Base-by-base conservation (phyloP, 2,113 vertebrate species). In the Geococcyx californianus region DNA sequence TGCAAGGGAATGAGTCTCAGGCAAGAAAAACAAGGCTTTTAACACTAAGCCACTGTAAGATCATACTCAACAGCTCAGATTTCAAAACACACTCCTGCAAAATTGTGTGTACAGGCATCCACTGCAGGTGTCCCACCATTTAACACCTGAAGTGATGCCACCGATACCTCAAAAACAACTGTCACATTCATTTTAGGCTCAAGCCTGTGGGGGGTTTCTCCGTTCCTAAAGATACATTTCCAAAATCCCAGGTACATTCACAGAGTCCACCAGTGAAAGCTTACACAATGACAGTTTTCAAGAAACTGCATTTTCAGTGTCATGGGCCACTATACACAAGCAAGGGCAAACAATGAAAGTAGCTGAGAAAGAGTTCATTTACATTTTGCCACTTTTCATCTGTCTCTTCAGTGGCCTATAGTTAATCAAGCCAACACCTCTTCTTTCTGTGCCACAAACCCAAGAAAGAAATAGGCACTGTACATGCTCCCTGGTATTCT, bases 401-500 rank as follows among this genome's bases (percentile, higher is more conserved):
- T 86, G 64, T 81, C 80, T 90, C 73, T 89, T 94, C 91, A 89
- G 77, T 29, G 45, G 74, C 47, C 58, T 91, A 70, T 54, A 92
- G 86, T 95, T 93, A 96, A 94, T 97, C 90, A 93, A 95, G 80
- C 72, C 72, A 97, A 93, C 77, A 89, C 79, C 78, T 80, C 83
- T 91, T 84, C 84, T 89, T 58, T 95, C 74, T 91, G 81, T 72
- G 84, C 70, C 91, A 84, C 62, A 84, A 89, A 78, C 18, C 0
- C 68, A 75, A 95, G 89, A 95, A 94, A 96, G 81, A 92, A 93
- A 78, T 85, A 84, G 88, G 77, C 93, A 94, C 93, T 94, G 90
- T 94, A 94, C 93, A 93, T 90, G 89, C 86, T 96, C 90, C 73
- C 93, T 14, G 11, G 95, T 91, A 95, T 97, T 97, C 97, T 97